These are phyloP conservation scores for Pitangus sulphuratus DNA, from an alignment of 2,797 vertebrate species.

Conservation along the genomic window DNA sequence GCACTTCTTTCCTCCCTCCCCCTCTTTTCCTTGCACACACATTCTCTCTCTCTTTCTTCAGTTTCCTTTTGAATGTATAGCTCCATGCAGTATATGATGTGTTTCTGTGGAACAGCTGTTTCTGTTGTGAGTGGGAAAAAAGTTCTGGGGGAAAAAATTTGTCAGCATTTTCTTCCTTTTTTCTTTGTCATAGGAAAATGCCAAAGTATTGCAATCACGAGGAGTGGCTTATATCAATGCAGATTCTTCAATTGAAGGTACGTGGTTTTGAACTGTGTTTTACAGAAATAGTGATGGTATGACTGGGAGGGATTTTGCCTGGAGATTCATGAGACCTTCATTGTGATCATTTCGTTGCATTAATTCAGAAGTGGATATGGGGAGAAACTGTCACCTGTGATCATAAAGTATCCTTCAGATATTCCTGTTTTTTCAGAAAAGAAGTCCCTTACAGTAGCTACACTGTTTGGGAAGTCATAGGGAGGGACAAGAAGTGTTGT, in stretches of 20 bases:
- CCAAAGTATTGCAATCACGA: slow-evolving; percentile 88
- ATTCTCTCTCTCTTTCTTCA: background rate
- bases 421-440: background rate
- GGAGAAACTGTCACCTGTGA: background rate
- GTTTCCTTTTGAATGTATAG: background rate
- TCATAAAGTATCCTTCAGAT: background rate
- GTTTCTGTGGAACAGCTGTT: background rate
- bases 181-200: slow-evolving; percentile 84
- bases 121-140: background rate
- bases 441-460: background rate
- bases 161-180: background rate
- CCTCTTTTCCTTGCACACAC: background rate
- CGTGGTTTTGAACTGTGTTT: background rate
- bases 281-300: background rate
- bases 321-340: background rate
- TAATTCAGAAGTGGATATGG: background rate
- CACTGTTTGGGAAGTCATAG: background rate
- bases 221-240: slow-evolving; percentile 95
- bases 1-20: background rate
- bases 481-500: background rate
- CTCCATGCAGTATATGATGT: background rate
- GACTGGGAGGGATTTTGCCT: background rate
- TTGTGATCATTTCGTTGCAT: background rate
- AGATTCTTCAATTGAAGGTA: slow-evolving; percentile 94
- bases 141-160: background rate